phyloP scores from a whole-genome alignment of 2,888 invertebrate species.

The Blastobasis lacticolella region DNA sequence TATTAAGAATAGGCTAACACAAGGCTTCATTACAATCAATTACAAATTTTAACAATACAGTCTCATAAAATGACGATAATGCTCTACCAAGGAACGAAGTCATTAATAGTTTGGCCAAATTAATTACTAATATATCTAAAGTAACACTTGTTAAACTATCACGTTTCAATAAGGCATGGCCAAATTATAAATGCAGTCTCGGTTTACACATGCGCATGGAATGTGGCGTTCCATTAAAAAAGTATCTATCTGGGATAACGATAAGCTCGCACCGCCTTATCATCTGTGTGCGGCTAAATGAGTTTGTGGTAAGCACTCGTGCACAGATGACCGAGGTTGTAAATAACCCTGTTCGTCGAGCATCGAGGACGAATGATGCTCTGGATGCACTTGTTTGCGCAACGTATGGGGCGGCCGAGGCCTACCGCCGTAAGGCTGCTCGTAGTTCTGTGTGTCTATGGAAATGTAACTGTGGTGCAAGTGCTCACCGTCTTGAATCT shows the following conservation, averaged over 20 bases:
- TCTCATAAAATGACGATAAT: constrained; percentile 37
- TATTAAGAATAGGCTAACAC: constrained; percentile 32
- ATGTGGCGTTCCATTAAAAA: constrained; percentile 65
- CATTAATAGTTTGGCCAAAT: constrained; percentile 44
- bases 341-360: constrained; percentile 71
- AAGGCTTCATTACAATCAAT: constrained; percentile 36
- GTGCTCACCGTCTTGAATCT: constrained; percentile 77
- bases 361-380: constrained; percentile 59
- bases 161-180: constrained; percentile 57
- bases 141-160: constrained; percentile 42
- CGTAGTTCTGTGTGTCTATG: constrained; percentile 74
- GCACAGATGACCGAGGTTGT: constrained; percentile 67
- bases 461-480: constrained; percentile 81
- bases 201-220: constrained; percentile 65
- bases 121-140: constrained; percentile 21
- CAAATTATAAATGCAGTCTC: constrained; percentile 48
- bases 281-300: constrained; percentile 64
- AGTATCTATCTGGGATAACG: constrained; percentile 58
- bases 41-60: constrained; percentile 46
- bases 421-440: constrained; percentile 63
- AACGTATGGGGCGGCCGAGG: constrained; percentile 62
- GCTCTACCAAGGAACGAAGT: constrained; percentile 48
- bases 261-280: constrained; percentile 47
- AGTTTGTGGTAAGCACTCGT: constrained; percentile 68
- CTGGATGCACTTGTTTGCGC: constrained; percentile 50